Percentiles rank a stretch among this genome's conserved stretches.
Evolutionary conservation across 2,797 vertebrate genomes (phyloP).

Genomic region (Protosalanx chinensis): DNA sequence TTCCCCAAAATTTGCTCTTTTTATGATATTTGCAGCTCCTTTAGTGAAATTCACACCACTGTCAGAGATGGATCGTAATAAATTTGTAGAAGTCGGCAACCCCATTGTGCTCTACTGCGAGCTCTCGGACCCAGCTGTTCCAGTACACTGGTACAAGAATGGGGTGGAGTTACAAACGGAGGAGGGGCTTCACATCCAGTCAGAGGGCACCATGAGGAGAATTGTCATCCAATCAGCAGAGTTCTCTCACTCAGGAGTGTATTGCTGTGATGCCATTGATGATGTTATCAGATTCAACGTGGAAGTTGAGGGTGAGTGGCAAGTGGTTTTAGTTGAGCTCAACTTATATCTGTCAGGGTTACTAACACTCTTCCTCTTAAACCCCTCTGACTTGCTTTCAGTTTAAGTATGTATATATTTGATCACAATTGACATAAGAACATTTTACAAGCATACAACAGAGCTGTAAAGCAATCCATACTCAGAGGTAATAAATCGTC

Average conservation of each 20-base stretch:
- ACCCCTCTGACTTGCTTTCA: slow-evolving; percentile 5
- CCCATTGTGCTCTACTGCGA: slow-evolving; percentile 83
- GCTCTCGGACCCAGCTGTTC: slow-evolving; percentile 73
- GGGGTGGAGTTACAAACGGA: slow-evolving; percentile 70
- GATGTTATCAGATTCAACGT: slow-evolving; percentile 82
- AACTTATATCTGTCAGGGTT: slow-evolving; percentile 25
- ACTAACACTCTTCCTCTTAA: slow-evolving; percentile 34
- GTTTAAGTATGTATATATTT: slow-evolving; percentile 3
- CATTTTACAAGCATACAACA: neutral
- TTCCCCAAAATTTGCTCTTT: slow-evolving; percentile 1
- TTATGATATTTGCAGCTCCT: slow-evolving; percentile 66
- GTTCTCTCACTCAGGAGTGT: slow-evolving; percentile 78
- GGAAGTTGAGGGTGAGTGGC: slow-evolving; percentile 78
- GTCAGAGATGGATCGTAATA: slow-evolving; percentile 83
- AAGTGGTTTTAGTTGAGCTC: slow-evolving; percentile 22
- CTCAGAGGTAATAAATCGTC: slow-evolving; percentile 27
- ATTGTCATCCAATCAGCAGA: slow-evolving; percentile 81
- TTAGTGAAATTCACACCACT: slow-evolving; percentile 77
- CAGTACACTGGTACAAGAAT: slow-evolving; percentile 81
- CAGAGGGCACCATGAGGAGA: slow-evolving; percentile 79
- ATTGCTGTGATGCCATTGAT: slow-evolving; percentile 80
- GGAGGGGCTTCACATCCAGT: slow-evolving; percentile 78
- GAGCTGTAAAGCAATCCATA: slow-evolving; percentile 18
- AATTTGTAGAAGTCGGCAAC: slow-evolving; percentile 79
- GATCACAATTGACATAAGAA: neutral